Evolutionary conservation across 2,113 vertebrate species (phyloP).

Genomic region (Physeter macrocephalus): DNA sequence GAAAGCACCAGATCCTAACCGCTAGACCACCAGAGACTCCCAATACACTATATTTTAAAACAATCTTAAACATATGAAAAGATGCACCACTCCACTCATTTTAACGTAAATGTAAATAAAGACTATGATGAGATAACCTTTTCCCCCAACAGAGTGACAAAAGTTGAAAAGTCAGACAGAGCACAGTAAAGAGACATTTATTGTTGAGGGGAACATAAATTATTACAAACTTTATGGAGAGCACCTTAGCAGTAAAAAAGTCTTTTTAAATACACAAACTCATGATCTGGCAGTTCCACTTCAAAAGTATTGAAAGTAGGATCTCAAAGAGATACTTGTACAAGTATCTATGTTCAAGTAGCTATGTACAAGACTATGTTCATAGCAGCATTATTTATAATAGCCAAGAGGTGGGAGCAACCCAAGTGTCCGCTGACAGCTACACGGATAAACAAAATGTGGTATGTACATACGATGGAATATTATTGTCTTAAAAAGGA

Average conservation of each 20-base stretch:
- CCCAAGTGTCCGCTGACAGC: background rate
- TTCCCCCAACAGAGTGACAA: background rate
- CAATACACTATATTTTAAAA: background rate
- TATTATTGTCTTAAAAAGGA: background rate
- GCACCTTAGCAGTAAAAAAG: background rate
- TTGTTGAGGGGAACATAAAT: background rate
- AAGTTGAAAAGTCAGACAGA: background rate
- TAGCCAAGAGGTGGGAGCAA: background rate
- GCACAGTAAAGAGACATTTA: background rate
- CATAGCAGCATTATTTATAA: background rate
- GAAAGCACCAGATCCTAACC: background rate
- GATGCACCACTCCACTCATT: background rate
- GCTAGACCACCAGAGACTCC: background rate
- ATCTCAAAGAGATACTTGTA: background rate
- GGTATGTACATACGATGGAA: background rate
- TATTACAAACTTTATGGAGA: background rate
- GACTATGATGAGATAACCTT: background rate
- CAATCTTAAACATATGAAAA: background rate
- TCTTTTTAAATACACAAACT: background rate
- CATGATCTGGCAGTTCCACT: background rate
- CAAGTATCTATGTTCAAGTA: too few species aligned
- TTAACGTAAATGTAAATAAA: background rate
- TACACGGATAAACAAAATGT: background rate
- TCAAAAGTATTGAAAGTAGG: background rate
- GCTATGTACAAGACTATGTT: too few species aligned